Conservation (phyloP, 2,888 invertebrate genomes). For the Lottia scabra region DNA sequence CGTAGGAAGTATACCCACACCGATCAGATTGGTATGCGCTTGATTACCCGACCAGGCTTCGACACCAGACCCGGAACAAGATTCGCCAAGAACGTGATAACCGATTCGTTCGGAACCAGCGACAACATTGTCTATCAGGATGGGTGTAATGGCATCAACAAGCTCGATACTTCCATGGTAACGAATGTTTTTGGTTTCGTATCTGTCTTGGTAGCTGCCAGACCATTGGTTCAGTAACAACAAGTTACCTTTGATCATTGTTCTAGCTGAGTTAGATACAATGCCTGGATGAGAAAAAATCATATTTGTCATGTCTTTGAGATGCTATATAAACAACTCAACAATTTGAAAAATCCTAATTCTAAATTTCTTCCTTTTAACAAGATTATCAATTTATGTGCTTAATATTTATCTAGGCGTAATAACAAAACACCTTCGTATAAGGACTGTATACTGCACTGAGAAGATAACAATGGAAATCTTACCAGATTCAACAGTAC, state of each 20-base stretch:
- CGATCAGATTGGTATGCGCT: slow-evolving; percentile 36
- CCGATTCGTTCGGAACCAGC: slow-evolving; percentile 54
- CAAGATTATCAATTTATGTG: no score
- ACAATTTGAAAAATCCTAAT: no score
- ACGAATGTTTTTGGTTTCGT: slow-evolving; percentile 42
- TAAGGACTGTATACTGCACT: no score
- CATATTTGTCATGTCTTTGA: no score
- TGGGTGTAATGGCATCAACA: slow-evolving; percentile 27
- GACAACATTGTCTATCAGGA: slow-evolving; percentile 49
- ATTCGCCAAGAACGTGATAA: slow-evolving; percentile 38
- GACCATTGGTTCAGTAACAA: slow-evolving; percentile 49
- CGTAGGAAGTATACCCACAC: slow-evolving; percentile 30
- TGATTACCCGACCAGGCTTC: slow-evolving; percentile 39
- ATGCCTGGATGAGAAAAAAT: slow-evolving; percentile 43
- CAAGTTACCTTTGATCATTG: slow-evolving; percentile 48
- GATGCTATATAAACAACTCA: no score
- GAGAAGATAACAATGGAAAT: no score
- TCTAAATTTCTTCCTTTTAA: no score
- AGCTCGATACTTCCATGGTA: slow-evolving; percentile 50
- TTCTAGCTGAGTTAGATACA: slow-evolving; percentile 38
- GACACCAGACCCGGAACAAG: slow-evolving; percentile 21
- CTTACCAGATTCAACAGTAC: no score
- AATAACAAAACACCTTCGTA: no score
- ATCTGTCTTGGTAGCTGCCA: slow-evolving; percentile 50
- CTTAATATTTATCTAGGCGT: no score